Conservation (phyloP, 2,797 vertebrate genomes). For the Eremophila alpestris region DNA sequence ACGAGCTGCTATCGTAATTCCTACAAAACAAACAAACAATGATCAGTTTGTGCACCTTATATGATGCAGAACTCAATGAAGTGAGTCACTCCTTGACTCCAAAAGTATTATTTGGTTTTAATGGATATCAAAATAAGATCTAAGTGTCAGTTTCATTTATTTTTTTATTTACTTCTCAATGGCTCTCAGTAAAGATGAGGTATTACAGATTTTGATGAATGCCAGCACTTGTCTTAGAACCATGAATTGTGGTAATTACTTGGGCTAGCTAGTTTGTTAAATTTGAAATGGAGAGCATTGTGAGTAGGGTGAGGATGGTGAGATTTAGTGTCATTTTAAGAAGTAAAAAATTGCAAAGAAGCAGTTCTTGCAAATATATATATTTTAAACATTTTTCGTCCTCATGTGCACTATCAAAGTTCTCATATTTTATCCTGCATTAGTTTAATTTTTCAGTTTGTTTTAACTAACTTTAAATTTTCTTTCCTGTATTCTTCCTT, state of each 20-base stretch:
- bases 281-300: background rate
- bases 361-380: background rate
- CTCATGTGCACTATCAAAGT: background rate
- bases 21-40: slow-evolving; percentile 53
- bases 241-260: slow-evolving; percentile 4
- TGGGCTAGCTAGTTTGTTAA: background rate
- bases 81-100: background rate
- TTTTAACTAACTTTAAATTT: background rate
- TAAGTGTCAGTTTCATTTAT: slow-evolving; percentile 17
- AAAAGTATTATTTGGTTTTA: slow-evolving; percentile 23
- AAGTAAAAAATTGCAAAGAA: background rate
- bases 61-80: background rate
- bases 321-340: background rate
- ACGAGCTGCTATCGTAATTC: slow-evolving; percentile 38
- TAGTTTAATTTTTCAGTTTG: background rate
- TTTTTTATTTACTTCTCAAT: slow-evolving; percentile 22
- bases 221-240: background rate
- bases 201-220: background rate
- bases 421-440: background rate
- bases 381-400: background rate
- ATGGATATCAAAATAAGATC: background rate
- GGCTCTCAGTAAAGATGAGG: background rate
- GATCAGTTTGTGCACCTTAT: background rate
- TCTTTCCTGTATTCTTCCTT: background rate
- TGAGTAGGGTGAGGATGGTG: background rate